Evolutionary conservation across 2,797 vertebrate genomes (phyloP).

Genomic region (Chrysolophus pictus): DNA sequence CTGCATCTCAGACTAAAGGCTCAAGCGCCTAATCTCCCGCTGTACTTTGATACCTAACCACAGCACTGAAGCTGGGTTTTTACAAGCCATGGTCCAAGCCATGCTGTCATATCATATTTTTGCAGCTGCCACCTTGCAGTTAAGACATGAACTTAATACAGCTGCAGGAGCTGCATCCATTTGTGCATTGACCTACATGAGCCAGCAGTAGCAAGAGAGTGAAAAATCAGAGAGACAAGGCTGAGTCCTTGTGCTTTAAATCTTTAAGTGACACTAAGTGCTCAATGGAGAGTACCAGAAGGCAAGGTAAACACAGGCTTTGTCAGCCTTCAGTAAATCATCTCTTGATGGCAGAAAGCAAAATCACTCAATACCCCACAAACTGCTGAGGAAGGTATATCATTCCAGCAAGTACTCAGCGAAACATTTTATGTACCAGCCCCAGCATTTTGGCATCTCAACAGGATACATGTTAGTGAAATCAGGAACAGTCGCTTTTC

Average conservation of each 20-base stretch:
- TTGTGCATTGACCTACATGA: neutral
- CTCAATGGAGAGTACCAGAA: fast-evolving
- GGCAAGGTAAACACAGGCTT: neutral
- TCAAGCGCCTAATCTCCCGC: neutral
- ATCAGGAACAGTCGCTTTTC: constrained; percentile 25
- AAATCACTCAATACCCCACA: neutral
- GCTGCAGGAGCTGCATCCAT: neutral
- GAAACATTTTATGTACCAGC: neutral
- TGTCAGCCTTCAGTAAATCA: neutral
- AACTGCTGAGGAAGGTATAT: neutral
- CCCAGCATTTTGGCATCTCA: neutral
- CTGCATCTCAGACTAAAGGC: neutral
- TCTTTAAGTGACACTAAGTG: neutral
- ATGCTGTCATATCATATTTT: neutral
- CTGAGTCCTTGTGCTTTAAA: neutral
- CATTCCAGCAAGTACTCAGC: neutral
- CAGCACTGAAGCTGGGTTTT: neutral
- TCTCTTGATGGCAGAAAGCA: neutral
- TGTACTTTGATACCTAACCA: neutral
- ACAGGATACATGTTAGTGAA: constrained; percentile 12
- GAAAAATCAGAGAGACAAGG: neutral
- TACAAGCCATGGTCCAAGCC: neutral
- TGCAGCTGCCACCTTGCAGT: neutral
- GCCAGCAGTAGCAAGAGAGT: neutral
- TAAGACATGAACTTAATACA: neutral